Evolutionary conservation across 2,888 invertebrate genomes (phyloP).

Genomic region (Allacma fusca): DNA sequence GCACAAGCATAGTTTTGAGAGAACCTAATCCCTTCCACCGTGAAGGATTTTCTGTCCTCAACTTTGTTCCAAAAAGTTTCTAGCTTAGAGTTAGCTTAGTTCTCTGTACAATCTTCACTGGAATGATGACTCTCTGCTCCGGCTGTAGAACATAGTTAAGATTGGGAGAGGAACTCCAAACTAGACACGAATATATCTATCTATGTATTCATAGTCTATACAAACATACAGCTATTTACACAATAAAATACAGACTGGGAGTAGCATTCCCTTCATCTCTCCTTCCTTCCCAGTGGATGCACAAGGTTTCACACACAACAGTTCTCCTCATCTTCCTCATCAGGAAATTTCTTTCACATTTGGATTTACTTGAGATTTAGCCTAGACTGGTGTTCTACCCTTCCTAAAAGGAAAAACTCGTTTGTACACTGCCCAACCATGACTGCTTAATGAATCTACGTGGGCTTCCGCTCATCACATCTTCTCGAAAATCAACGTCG

Average conservation of each 20-base stretch:
- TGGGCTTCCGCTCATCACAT: no score
- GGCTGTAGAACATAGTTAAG: no score
- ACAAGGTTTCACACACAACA: background rate
- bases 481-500: no score
- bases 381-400: no score
- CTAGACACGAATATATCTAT: background rate
- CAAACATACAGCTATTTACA: background rate
- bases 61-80: conserved; percentile 33
- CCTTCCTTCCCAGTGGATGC: background rate
- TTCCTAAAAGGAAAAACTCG: background rate
- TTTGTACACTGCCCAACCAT: background rate
- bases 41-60: conserved; percentile 44
- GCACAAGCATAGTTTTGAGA: conserved; percentile 13
- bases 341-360: background rate
- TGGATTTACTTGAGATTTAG: background rate
- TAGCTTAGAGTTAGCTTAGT: background rate
- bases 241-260: background rate
- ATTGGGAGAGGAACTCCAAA: no score
- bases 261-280: background rate
- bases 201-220: background rate
- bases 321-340: background rate
- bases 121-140: background rate
- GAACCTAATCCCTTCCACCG: conserved; percentile 45
- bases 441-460: background rate
- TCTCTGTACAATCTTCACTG: background rate